A percentile compares a stretch with the other conserved stretches of the same genome.
phyloP scores from a whole-genome alignment of 2,113 vertebrate genomes.

The Seriola rivoliana region DNA sequence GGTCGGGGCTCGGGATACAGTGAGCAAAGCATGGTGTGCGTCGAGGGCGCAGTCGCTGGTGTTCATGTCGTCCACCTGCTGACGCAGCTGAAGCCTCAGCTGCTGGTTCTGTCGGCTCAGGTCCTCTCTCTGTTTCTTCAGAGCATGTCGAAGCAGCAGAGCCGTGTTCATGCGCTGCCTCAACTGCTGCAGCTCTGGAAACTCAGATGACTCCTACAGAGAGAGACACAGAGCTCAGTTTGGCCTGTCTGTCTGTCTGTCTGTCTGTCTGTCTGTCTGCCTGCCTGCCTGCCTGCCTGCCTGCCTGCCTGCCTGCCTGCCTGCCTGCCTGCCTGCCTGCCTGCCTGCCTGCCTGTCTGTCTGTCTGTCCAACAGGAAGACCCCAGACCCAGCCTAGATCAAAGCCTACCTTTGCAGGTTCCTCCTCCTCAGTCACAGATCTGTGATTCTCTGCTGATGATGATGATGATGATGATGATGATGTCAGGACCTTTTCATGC shows the following conservation, averaged over 20 bases:
- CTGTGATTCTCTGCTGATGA: neutral
- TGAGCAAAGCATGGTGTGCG: neutral
- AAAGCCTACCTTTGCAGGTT: too few species aligned
- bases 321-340: too few species aligned
- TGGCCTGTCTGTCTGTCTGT: too few species aligned
- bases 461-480: too few species aligned
- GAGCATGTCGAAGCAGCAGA: neutral
- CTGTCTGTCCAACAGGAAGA: too few species aligned
- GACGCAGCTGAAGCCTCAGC: conserved; percentile 30
- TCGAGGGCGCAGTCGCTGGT: neutral
- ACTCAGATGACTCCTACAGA: neutral
- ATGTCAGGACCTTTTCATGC: neutral
- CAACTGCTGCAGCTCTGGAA: conserved; percentile 1
- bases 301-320: too few species aligned
- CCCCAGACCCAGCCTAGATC: too few species aligned
- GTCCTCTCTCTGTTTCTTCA: neutral
- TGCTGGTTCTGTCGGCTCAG: conserved; percentile 51
- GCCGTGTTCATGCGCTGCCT: accelerated
- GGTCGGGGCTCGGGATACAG: neutral
- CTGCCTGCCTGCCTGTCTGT: too few species aligned
- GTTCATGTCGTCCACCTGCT: conserved; percentile 41
- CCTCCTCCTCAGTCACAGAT: neutral
- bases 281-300: too few species aligned
- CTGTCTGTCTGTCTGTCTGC: too few species aligned
- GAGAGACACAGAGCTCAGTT: neutral